Evolutionary conservation across 1,140 invertebrate genomes (phyloP).

Genomic region (Trypoxylus dichotomus): DNA sequence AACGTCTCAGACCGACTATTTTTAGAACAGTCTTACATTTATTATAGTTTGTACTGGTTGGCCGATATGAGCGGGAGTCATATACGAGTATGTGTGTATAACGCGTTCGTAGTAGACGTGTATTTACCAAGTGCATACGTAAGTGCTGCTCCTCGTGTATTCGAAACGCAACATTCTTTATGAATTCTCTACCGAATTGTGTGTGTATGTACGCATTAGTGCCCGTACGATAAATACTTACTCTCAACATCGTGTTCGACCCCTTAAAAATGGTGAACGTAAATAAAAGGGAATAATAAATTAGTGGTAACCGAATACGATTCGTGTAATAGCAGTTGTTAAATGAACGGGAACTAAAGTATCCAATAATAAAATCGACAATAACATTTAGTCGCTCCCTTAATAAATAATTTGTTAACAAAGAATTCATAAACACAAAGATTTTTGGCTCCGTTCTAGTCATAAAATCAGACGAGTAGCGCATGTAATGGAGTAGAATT

Average conservation of each 20-base stretch:
- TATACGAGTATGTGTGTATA: conserved; percentile 32
- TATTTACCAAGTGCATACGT: conserved; percentile 17
- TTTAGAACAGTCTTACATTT: conserved; percentile 40
- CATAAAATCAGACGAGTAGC: background rate
- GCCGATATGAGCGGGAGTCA: conserved; percentile 30
- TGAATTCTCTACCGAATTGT: background rate
- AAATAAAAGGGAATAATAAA: background rate
- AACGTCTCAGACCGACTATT: conserved; percentile 40
- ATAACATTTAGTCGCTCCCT: background rate
- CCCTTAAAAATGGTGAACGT: background rate
- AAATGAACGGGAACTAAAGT: background rate
- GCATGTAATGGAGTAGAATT: background rate
- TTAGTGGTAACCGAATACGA: background rate
- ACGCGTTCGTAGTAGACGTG: conserved; percentile 28
- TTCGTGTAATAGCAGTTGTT: background rate
- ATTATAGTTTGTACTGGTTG: conserved; percentile 37
- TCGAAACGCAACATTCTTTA: background rate
- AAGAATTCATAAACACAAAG: background rate
- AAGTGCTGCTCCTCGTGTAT: background rate
- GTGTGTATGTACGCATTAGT: background rate
- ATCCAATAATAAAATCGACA: background rate
- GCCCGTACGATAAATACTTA: background rate
- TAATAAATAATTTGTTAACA: background rate
- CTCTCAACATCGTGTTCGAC: background rate
- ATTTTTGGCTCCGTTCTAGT: background rate